Percentiles rank a stretch among this genome's conserved stretches.
These are phyloP conservation scores for Sycophaga agraensis DNA, from an alignment of 1,140 invertebrate species.

Conservation along the genomic window DNA sequence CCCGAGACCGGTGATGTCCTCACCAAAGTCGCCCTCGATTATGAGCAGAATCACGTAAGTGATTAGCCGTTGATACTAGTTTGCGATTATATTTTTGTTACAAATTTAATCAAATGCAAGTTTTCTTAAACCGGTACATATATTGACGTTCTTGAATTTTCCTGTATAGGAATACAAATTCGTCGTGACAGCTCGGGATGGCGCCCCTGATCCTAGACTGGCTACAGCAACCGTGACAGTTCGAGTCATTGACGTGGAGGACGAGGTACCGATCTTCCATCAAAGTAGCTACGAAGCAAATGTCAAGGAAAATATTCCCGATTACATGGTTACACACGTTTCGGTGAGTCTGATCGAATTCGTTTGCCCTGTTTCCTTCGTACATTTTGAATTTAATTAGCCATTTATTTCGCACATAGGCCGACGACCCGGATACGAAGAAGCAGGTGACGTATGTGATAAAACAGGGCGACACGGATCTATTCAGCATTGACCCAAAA, in stretches of 20 bases:
- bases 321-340: slow-evolving; percentile 76
- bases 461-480: slow-evolving; percentile 74
- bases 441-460: slow-evolving; percentile 84
- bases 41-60: slow-evolving; percentile 75
- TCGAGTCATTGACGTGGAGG: slow-evolving; percentile 74
- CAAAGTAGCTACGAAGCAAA: slow-evolving; percentile 71
- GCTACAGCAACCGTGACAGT: slow-evolving; percentile 86
- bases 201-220: slow-evolving; percentile 78
- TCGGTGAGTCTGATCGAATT: slow-evolving; percentile 45
- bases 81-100: too few species aligned
- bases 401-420: too few species aligned
- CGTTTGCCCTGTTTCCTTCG: too few species aligned
- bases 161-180: slow-evolving; percentile 78
- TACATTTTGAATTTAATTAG: too few species aligned
- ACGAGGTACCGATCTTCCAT: slow-evolving; percentile 81
- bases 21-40: slow-evolving; percentile 77
- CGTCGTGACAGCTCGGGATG: slow-evolving; percentile 85
- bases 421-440: slow-evolving; percentile 77
- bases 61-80: too few species aligned
- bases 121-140: too few species aligned
- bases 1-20: slow-evolving; percentile 76
- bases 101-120: too few species aligned
- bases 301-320: slow-evolving; percentile 81
- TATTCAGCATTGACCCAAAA: slow-evolving; percentile 80
- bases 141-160: too few species aligned